Evolutionary conservation across 2,113 vertebrate species (phyloP).

Genomic region (Pterocles gutturalis): DNA sequence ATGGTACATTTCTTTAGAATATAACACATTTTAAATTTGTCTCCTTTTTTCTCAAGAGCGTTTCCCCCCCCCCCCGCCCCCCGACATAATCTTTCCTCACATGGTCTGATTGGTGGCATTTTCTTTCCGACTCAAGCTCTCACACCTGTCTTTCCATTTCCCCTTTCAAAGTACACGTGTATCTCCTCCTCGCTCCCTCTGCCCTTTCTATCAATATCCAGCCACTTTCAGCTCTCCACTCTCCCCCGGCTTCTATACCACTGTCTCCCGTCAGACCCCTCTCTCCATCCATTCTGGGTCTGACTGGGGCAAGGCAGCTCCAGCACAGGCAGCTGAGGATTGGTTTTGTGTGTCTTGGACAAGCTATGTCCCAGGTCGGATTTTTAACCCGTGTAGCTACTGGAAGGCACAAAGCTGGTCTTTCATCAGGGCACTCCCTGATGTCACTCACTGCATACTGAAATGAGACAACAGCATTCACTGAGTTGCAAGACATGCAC

Average conservation of each 20-base stretch:
- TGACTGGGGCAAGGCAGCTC: background rate
- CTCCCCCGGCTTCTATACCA: background rate
- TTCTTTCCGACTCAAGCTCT: background rate
- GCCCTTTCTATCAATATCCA: background rate
- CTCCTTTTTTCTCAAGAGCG: background rate
- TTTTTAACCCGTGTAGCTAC: background rate
- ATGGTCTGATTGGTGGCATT: fast-evolving
- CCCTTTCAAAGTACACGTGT: background rate
- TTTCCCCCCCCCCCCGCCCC: background rate
- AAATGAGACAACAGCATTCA: conserved; percentile 8
- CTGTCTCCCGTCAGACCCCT: background rate
- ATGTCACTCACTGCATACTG: background rate
- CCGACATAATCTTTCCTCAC: background rate
- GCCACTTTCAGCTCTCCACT: background rate
- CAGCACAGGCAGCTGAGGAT: background rate
- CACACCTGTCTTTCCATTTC: background rate
- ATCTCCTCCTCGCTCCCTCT: background rate
- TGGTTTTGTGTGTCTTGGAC: background rate
- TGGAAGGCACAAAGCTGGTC: background rate
- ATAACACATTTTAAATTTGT: background rate
- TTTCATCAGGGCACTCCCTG: background rate
- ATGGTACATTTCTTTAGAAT: background rate
- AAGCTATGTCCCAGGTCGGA: fast-evolving
- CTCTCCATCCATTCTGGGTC: background rate
- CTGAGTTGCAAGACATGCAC: background rate